Evolutionary conservation across 2,888 invertebrate genomes (phyloP).

Genomic region (Hemithea aestivaria): DNA sequence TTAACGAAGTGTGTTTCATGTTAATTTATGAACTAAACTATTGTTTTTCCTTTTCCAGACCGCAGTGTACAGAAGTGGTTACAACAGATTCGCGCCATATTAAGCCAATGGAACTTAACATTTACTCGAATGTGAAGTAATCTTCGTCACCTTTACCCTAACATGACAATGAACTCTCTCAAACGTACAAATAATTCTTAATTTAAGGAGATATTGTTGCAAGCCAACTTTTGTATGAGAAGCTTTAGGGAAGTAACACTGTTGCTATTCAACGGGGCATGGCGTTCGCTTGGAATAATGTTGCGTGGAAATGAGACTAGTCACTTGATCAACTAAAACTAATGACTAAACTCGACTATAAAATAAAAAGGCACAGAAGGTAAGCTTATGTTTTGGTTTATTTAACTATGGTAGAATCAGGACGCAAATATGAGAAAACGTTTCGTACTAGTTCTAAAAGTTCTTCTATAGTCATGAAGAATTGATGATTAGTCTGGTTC

Average conservation of each 20-base stretch:
- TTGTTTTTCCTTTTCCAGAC: conserved; percentile 81
- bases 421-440: no score
- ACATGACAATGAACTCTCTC: conserved; percentile 80
- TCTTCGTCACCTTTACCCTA: conserved; percentile 61
- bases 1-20: no score
- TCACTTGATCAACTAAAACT: conserved; percentile 11
- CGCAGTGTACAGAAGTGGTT: conserved; percentile 95
- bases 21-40: no score
- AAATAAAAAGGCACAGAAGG: no score
- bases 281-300: conserved; percentile 21
- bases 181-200: conserved; percentile 74
- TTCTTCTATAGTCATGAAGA: no score
- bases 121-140: conserved; percentile 70
- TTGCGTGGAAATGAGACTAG: conserved; percentile 23
- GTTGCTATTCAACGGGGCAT: conserved; percentile 26
- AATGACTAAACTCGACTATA: no score
- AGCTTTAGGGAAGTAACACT: conserved; percentile 51
- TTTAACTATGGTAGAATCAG: no score
- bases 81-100: conserved; percentile 97
- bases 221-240: conserved; percentile 66
- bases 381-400: no score
- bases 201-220: conserved; percentile 69
- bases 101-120: conserved; percentile 75
- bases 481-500: no score
- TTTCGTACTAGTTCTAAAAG: no score